These are phyloP conservation scores for Cryptocheilus praepositus DNA, from an alignment of 2,888 invertebrate species.

Conservation along the genomic window DNA sequence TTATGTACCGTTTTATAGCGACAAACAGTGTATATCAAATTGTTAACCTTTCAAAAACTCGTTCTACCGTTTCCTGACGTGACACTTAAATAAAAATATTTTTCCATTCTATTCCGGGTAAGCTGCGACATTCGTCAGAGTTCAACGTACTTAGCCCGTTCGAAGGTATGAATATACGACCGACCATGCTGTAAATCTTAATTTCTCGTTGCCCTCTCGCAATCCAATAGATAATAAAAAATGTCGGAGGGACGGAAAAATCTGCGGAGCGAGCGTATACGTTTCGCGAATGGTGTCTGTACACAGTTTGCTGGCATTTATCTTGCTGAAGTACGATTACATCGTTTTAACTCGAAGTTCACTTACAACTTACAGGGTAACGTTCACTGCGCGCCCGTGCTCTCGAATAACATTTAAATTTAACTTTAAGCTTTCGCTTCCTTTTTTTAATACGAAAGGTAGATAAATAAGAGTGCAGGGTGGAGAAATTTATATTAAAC, in stretches of 20 bases:
- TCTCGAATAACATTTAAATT: constrained; percentile 11
- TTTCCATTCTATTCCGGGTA: constrained; percentile 7
- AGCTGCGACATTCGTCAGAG: constrained; percentile 3
- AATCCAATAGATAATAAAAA: constrained; percentile 11
- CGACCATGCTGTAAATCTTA: neutral
- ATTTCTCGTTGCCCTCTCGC: neutral
- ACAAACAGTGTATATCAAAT: no score
- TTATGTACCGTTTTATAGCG: no score
- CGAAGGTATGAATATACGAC: neutral
- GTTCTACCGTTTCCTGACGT: no score
- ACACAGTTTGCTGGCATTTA: constrained; percentile 22
- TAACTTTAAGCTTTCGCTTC: neutral
- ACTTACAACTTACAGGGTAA: constrained; percentile 15
- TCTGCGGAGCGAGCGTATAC: constrained; percentile 15
- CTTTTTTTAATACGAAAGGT: no score
- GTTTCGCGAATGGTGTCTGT: constrained; percentile 11
- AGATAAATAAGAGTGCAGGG: no score
- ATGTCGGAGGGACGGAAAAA: constrained; percentile 22
- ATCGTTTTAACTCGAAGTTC: constrained; percentile 24
- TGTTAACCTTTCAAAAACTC: no score
- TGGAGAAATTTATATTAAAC: no score
- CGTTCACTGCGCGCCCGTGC: constrained; percentile 2
- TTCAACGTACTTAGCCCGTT: neutral
- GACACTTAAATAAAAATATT: neutral
- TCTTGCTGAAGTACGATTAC: constrained; percentile 25